Evolutionary conservation across 1,140 invertebrate genomes (phyloP).

Genomic region (Cryptotermes secundus): DNA sequence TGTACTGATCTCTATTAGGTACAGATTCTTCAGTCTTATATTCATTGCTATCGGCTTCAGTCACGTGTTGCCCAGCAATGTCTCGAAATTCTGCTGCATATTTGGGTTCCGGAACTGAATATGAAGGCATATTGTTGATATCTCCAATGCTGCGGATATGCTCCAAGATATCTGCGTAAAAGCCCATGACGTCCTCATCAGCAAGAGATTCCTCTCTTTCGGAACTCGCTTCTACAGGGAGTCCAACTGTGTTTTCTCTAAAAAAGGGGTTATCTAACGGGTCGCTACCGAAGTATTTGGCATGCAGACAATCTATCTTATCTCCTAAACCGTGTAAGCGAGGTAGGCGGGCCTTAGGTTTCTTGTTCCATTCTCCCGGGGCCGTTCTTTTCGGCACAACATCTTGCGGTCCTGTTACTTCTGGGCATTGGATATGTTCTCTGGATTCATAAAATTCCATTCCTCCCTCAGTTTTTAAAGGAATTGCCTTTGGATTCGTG

Average conservation of each 20-base stretch:
- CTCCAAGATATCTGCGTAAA: slow-evolving; percentile 39
- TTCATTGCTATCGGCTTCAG: neutral
- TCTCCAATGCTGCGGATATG: neutral
- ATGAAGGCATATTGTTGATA: neutral
- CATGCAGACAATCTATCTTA: slow-evolving; percentile 67
- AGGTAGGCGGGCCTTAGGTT: slow-evolving; percentile 45
- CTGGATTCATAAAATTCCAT: slow-evolving; percentile 63
- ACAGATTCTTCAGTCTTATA: neutral
- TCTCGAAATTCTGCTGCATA: neutral
- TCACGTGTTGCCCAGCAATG: neutral
- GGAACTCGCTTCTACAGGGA: neutral
- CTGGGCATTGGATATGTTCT: slow-evolving; percentile 49
- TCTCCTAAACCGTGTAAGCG: slow-evolving; percentile 60
- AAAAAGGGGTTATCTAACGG: slow-evolving; percentile 75
- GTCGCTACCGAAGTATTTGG: slow-evolving; percentile 69
- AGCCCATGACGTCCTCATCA: slow-evolving; percentile 27
- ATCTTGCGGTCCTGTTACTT: slow-evolving; percentile 45
- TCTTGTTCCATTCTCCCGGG: slow-evolving; percentile 41
- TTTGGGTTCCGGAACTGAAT: neutral
- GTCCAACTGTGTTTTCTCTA: slow-evolving; percentile 52
- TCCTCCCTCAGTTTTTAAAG: slow-evolving; percentile 51
- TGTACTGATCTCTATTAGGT: neutral
- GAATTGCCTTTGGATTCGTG: slow-evolving; percentile 52
- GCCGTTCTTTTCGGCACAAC: slow-evolving; percentile 47
- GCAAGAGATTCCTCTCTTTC: neutral